Percentiles rank a stretch among this genome's conserved stretches.
Conservation (phyloP, 92 coral and sea anemone species). For the Scolanthus callimorphus region DNA sequence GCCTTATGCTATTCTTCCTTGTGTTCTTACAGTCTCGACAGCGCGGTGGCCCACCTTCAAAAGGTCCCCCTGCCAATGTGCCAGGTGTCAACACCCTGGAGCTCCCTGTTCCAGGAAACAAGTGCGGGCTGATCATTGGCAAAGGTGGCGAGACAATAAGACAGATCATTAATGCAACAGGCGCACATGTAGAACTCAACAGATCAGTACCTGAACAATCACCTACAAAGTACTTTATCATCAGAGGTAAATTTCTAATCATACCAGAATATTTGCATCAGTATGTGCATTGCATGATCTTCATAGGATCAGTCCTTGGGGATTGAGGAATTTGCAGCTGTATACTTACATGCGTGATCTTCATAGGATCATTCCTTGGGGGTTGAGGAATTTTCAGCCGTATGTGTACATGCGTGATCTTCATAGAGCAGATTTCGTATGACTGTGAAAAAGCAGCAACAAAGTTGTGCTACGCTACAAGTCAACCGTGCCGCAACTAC, state of each 20-base stretch:
- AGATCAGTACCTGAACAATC: conserved; percentile 87
- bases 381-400: no score
- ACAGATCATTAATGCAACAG: conserved; percentile 75
- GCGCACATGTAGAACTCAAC: conserved; percentile 96
- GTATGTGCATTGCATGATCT: neutral
- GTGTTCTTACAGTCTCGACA: conserved; percentile 68
- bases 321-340: no score
- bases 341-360: no score
- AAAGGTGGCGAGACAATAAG: conserved; percentile 98
- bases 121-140: conserved; percentile 95
- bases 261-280: neutral
- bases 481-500: no score
- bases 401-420: no score
- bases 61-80: conserved; percentile 91
- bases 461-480: no score
- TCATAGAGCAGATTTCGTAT: no score
- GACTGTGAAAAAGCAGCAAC: no score
- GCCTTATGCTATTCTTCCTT: neutral
- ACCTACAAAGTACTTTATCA: conserved; percentile 81
- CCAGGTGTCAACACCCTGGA: conserved; percentile 85
- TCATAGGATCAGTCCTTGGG: no score
- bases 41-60: conserved; percentile 89
- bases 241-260: conserved; percentile 58
- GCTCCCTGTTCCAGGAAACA: conserved; percentile 94
- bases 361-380: no score